phyloP scores from a whole-genome alignment of 2,797 vertebrate genomes.

The Microctenopoma steveboyesi region DNA sequence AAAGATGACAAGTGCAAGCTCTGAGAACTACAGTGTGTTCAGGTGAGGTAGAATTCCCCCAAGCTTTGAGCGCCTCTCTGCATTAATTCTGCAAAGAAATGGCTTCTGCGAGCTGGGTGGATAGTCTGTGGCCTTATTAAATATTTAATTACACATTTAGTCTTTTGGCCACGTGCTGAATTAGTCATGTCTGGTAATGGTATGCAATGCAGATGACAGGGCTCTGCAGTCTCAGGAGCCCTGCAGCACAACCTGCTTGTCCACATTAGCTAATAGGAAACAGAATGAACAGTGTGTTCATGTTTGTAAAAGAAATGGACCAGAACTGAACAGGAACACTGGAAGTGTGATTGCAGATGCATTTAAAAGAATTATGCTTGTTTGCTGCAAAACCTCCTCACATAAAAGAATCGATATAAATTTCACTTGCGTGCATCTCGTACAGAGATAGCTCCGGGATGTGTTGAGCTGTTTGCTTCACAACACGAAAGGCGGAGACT shows the following conservation, averaged over 20 bases:
- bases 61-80: constrained; percentile 24
- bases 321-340: background rate
- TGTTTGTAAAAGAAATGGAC: constrained; percentile 12
- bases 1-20: constrained; percentile 27
- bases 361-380: constrained; percentile 40
- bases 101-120: constrained; percentile 37
- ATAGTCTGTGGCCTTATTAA: constrained; percentile 56
- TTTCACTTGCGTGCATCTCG: constrained; percentile 34
- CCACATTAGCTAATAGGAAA: constrained; percentile 31
- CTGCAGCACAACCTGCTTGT: constrained; percentile 34
- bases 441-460: constrained; percentile 38
- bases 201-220: constrained; percentile 69
- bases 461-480: constrained; percentile 28
- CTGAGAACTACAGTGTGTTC: constrained; percentile 18
- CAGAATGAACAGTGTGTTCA: background rate
- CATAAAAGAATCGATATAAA: constrained; percentile 54
- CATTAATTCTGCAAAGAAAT: constrained; percentile 37
- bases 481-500: constrained; percentile 10
- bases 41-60: constrained; percentile 29
- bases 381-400: constrained; percentile 35
- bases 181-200: constrained; percentile 78
- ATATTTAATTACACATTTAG: constrained; percentile 77
- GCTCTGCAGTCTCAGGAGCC: constrained; percentile 44
- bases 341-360: constrained; percentile 6
- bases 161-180: constrained; percentile 77